phyloP scores from a whole-genome alignment of 2,113 vertebrate species.

The Coptodon bakossiorum region DNA sequence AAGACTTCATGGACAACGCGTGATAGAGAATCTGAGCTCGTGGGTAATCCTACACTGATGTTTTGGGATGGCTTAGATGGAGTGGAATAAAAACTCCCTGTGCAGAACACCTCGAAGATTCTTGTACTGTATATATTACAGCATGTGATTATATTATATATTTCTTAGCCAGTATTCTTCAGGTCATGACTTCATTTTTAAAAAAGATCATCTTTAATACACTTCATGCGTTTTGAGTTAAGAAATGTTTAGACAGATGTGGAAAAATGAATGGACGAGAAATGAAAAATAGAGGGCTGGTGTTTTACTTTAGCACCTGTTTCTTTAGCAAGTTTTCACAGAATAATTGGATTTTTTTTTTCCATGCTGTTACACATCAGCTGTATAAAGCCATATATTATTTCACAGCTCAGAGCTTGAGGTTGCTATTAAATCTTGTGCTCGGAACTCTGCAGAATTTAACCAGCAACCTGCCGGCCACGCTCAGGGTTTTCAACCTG shows the following conservation, averaged over 20 bases:
- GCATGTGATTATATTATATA: background rate
- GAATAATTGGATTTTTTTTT: background rate
- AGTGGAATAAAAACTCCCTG: background rate
- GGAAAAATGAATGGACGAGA: background rate
- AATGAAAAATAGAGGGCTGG: background rate
- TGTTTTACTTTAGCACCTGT: background rate
- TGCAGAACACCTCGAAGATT: slow-evolving; percentile 8
- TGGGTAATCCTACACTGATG: slow-evolving; percentile 44
- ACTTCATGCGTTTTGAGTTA: background rate
- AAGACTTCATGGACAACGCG: slow-evolving; percentile 29
- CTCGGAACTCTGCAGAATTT: background rate
- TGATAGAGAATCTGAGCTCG: slow-evolving; percentile 29
- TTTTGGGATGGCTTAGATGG: slow-evolving; percentile 25
- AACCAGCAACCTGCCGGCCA: background rate
- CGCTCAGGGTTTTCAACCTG: background rate
- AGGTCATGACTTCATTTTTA: background rate
- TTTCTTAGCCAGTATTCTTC: background rate
- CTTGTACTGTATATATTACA: background rate
- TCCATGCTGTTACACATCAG: background rate
- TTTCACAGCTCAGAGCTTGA: background rate
- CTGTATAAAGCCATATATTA: background rate
- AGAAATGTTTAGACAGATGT: slow-evolving; percentile 5
- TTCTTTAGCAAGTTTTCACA: background rate
- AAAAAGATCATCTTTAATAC: background rate
- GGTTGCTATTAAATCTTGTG: background rate